Conservation (phyloP, 92 coral and sea anemone genomes). For the Porites divaricata region DNA sequence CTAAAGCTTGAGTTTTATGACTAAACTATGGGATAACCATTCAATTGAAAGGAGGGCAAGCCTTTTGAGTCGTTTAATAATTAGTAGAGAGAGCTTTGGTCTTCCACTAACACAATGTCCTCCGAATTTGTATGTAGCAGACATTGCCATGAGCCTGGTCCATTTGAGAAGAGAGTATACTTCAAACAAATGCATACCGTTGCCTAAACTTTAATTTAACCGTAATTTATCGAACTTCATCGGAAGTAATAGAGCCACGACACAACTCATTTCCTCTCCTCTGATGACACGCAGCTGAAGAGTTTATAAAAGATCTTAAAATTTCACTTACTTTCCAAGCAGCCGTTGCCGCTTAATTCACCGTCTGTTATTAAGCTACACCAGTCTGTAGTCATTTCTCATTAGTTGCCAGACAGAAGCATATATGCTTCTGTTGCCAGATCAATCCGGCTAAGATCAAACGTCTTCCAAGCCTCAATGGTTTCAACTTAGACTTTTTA, state of each 20-base stretch:
- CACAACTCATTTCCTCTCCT: not conserved
- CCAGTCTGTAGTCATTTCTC: slow-evolving; percentile 2
- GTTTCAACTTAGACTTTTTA: no score
- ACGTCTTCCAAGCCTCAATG: no score
- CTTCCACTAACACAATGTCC: no score
- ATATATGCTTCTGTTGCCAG: no score
- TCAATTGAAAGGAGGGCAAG: not conserved
- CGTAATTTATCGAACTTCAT: no score
- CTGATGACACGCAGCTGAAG: not conserved
- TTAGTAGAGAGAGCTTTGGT: no score
- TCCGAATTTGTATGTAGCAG: no score
- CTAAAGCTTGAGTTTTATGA: not conserved
- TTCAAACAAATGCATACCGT: no score
- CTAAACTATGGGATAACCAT: not conserved
- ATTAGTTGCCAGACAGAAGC: not conserved
- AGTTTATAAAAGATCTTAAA: not conserved
- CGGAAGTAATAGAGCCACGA: not conserved
- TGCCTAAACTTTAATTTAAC: no score
- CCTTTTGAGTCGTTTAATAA: not conserved
- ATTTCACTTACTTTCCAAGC: slow-evolving; percentile 5
- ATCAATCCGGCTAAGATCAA: no score
- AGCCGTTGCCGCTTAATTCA: not conserved
- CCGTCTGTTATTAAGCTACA: slow-evolving; percentile 1
- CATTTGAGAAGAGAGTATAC: no score
- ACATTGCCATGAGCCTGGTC: no score